These are phyloP conservation scores for Lasioglossum baleicum DNA, from an alignment of 1,140 invertebrate species.

Conservation along the genomic window DNA sequence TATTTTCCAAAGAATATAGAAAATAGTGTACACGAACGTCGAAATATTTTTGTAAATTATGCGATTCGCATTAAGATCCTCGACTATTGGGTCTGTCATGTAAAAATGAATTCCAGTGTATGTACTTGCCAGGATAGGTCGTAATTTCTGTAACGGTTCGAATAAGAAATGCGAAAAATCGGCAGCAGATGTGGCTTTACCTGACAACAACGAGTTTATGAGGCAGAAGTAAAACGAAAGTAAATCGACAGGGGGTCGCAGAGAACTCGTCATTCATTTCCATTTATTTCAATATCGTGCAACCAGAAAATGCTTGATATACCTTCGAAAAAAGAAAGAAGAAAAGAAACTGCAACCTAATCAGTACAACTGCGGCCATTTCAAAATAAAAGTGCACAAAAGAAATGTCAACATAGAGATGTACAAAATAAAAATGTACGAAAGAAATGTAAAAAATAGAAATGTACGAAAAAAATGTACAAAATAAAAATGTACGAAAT, in stretches of 20 bases:
- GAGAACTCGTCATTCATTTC: neutral
- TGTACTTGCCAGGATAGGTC: neutral
- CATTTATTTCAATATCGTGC: neutral
- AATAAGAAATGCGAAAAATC: conserved; percentile 32
- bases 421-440: too few relatives aligned
- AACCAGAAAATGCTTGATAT: neutral
- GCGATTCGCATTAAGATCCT: neutral
- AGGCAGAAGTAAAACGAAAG: neutral
- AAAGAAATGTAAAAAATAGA: too few relatives aligned
- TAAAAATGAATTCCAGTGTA: conserved; percentile 2
- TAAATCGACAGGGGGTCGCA: neutral
- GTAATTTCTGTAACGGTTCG: conserved; percentile 1
- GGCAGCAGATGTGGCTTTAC: conserved; percentile 12
- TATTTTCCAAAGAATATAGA: neutral
- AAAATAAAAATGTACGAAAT: too few relatives aligned
- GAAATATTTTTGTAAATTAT: neutral
- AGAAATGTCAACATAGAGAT: too few relatives aligned
- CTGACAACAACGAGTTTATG: conserved; percentile 12
- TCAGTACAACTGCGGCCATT: neutral
- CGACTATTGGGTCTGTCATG: neutral
- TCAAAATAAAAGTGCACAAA: too few relatives aligned
- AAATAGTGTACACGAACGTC: neutral
- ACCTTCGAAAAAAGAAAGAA: neutral
- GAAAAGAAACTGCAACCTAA: neutral
- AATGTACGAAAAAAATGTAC: too few relatives aligned